These are phyloP conservation scores for Lasius platythorax DNA, from an alignment of 2,888 invertebrate genomes.

Conservation along the genomic window DNA sequence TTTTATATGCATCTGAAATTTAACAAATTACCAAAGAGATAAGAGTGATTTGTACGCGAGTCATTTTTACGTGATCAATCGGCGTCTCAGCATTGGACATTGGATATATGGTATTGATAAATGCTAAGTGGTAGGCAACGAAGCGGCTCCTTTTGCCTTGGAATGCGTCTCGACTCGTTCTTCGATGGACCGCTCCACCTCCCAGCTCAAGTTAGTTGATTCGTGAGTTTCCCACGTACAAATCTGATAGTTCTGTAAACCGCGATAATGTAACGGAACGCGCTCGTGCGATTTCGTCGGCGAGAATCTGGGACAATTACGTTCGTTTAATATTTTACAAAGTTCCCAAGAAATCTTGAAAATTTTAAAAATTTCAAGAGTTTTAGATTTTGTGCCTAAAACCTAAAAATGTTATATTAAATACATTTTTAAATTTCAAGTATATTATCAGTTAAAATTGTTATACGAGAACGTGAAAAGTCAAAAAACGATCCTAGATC, in stretches of 20 bases:
- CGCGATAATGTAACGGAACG: neutral
- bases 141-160: constrained; percentile 60
- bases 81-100: constrained; percentile 49
- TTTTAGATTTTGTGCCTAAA: constrained; percentile 10
- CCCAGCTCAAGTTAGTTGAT: constrained; percentile 30
- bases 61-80: constrained; percentile 21
- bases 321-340: constrained; percentile 16
- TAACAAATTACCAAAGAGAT: neutral
- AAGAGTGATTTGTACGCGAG: constrained; percentile 42
- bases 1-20: neutral
- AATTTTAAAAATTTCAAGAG: neutral
- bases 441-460: neutral
- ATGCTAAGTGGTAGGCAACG: constrained; percentile 73
- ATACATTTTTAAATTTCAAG: constrained; percentile 27
- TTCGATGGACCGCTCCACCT: constrained; percentile 30
- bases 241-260: constrained; percentile 31
- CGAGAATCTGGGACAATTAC: neutral
- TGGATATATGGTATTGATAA: constrained; percentile 73
- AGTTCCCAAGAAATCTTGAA: neutral
- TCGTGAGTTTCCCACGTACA: constrained; percentile 57
- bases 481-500: neutral
- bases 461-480: neutral
- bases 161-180: constrained; percentile 69
- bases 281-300: constrained; percentile 19
- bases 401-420: neutral